A percentile compares a stretch with the other conserved stretches of the same genome.
These are phyloP conservation scores for Ladona fulva DNA, from an alignment of 1,140 invertebrate genomes.

Conservation along the genomic window DNA sequence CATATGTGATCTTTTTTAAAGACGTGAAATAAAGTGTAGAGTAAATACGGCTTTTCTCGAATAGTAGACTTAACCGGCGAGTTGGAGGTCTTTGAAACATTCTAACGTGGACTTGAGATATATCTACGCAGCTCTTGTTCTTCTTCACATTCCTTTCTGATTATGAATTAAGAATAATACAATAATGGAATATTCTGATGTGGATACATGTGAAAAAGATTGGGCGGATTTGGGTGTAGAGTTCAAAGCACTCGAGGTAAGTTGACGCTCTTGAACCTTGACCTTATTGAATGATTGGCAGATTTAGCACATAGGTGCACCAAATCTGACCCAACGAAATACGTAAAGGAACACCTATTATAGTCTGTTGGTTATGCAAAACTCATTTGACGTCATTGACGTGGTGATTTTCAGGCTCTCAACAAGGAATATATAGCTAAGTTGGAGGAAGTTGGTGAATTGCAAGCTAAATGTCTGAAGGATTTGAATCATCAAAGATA, in stretches of 20 bases:
- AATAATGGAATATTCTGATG: conserved; percentile 33
- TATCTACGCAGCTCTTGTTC: neutral
- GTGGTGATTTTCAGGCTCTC: conserved; percentile 48
- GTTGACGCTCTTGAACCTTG: conserved; percentile 17
- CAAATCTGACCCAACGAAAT: neutral
- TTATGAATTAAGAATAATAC: neutral
- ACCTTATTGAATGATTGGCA: neutral
- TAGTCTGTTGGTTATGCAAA: neutral
- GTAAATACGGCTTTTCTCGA: neutral
- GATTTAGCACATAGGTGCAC: neutral
- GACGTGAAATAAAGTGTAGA: neutral
- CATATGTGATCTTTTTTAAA: neutral
- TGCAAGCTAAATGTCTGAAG: conserved; percentile 81
- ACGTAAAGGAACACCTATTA: too few relatives aligned
- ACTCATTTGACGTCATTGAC: conserved; percentile 18
- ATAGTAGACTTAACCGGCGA: neutral
- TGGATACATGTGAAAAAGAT: conserved; percentile 56
- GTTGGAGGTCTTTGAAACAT: neutral
- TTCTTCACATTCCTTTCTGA: neutral
- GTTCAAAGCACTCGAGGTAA: conserved; percentile 64
- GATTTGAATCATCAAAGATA: conserved; percentile 84
- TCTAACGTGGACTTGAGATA: neutral
- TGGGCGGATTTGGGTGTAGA: conserved; percentile 70
- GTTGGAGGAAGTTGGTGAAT: conserved; percentile 68
- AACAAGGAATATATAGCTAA: conserved; percentile 77